phyloP scores from a whole-genome alignment of 2,797 vertebrate species.

The Ctenochaetus hawaiiensis region DNA sequence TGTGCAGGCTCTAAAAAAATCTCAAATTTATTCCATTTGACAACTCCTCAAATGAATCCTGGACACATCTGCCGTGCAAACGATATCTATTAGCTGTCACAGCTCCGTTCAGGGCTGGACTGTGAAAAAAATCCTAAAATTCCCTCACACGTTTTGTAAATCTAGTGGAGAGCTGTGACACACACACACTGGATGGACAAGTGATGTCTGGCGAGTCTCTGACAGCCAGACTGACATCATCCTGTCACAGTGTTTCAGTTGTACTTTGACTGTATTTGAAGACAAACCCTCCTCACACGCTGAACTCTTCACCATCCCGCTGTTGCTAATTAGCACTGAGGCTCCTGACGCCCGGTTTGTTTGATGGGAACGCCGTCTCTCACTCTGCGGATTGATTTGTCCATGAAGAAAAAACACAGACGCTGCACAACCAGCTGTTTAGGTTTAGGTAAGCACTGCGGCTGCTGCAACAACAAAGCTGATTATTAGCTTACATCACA shows the following conservation, averaged over 20 bases:
- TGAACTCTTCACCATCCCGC: neutral
- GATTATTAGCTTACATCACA: conserved; percentile 54
- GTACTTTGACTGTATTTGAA: neutral
- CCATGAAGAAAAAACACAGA: conserved; percentile 29
- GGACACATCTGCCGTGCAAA: conserved; percentile 25
- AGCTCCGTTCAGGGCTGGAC: conserved; percentile 5
- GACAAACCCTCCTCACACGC: neutral
- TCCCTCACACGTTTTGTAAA: conserved; percentile 6
- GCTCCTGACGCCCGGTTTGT: conserved; percentile 7
- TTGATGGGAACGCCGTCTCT: conserved; percentile 8
- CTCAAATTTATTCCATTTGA: conserved; percentile 13
- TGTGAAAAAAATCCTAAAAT: conserved; percentile 6
- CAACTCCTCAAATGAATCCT: conserved; percentile 6
- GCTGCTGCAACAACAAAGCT: conserved; percentile 48
- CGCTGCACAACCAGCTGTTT: conserved; percentile 27
- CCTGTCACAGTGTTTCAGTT: neutral
- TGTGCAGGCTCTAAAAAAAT: conserved; percentile 3
- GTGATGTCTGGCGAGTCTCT: neutral
- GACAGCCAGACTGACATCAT: neutral
- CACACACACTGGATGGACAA: neutral
- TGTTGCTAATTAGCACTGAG: conserved; percentile 1
- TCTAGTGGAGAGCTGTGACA: conserved; percentile 8
- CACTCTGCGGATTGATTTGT: conserved; percentile 3
- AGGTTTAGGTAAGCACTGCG: conserved; percentile 32
- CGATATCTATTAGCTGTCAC: neutral